phyloP scores from a whole-genome alignment of 2,797 vertebrate species.

The Xiphophorus birchmanni region DNA sequence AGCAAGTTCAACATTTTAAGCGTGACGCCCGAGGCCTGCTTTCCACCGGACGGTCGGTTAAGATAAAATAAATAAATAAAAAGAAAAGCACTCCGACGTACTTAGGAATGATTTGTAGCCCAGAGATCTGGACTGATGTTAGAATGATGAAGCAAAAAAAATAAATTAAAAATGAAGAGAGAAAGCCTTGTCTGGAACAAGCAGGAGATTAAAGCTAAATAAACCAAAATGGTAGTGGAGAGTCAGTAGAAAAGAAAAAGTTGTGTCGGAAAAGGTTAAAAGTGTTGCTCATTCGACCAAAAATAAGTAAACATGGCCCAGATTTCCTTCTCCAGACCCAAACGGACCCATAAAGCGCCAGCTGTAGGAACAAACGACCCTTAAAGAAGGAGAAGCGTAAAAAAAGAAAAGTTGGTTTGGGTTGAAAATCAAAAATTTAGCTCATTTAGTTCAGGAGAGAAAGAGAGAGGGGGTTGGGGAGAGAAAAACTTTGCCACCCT shows the following conservation, averaged over 20 bases:
- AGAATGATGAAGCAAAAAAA: slow-evolving; percentile 4
- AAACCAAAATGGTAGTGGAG: slow-evolving; percentile 9
- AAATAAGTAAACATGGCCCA: slow-evolving; percentile 61
- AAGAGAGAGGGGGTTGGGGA: too few species aligned
- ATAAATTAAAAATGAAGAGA: slow-evolving; percentile 5
- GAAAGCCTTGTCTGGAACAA: not conserved
- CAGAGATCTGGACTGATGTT: slow-evolving; percentile 12
- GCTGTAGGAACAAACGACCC: not conserved
- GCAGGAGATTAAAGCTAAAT: slow-evolving; percentile 20
- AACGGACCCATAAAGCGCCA: not conserved
- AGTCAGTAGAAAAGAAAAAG: not conserved
- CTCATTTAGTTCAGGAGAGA: slow-evolving; percentile 7
- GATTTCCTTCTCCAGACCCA: slow-evolving; percentile 26
- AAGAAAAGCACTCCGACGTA: slow-evolving; percentile 18
- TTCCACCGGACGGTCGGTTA: slow-evolving; percentile 30
- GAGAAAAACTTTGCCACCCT: slow-evolving; percentile 8
- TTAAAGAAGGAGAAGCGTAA: not conserved
- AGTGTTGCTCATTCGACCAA: slow-evolving; percentile 34
- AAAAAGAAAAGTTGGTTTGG: too few species aligned
- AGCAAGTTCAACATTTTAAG: slow-evolving; percentile 26
- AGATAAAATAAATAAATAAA: slow-evolving; percentile 37
- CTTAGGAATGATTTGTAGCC: slow-evolving; percentile 32
- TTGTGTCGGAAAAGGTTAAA: slow-evolving; percentile 23
- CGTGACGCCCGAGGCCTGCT: not conserved
- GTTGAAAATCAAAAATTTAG: not conserved